Base-by-base conservation (phyloP, 2,888 invertebrate species). In the Phalangium opilio region DNA sequence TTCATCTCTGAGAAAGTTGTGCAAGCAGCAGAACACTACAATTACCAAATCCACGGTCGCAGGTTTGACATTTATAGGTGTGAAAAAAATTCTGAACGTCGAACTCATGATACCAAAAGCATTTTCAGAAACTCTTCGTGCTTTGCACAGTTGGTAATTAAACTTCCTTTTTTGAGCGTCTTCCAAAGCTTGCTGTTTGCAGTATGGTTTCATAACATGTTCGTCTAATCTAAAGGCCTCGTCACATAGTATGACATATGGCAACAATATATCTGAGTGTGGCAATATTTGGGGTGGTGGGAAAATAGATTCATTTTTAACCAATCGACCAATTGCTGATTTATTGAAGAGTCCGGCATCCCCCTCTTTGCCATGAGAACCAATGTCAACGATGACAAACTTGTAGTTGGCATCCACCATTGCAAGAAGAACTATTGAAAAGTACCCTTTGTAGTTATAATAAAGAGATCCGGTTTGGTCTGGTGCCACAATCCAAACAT, bases 311-410 rank as follows among this genome's bases (percentile, higher is more conserved):
- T 21, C 10, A 11, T n/a, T 39, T 3, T 39, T 20, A 2, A 48
- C 21, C 17, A 20, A 32, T 17, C 12, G 2, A 8, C 41, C 40
- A 20, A 48, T 40, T 11, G 3, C 8, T 1, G 45, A 48, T 10
- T 47, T 45, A 1, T 21, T n/a, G 38, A 48, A 48, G 12, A 58
- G 50, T 14, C 48, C 51, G 32, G 47, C 48, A 44, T 59, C 57
- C 44, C 50, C 44, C 15, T 47, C 45, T 33, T 52, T 36, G 33
- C 59, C 57, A 50, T 57, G 52, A 10, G 56, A 50, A 38, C 58
- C 58, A n/a, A 58, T 43, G 47, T 58, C 54, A 12, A 58, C 42
- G 27, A 50, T 50, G 21, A 50, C 45, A 41, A 58, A 58, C 41
- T 49, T 53, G 42, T 57, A 59, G 14, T 58, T 44, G 8, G 56